A percentile compares a stretch with the other conserved stretches of the same genome.
These are phyloP conservation scores for Limnephilus rhombicus DNA, from an alignment of 2,888 invertebrate genomes.

Conservation along the genomic window DNA sequence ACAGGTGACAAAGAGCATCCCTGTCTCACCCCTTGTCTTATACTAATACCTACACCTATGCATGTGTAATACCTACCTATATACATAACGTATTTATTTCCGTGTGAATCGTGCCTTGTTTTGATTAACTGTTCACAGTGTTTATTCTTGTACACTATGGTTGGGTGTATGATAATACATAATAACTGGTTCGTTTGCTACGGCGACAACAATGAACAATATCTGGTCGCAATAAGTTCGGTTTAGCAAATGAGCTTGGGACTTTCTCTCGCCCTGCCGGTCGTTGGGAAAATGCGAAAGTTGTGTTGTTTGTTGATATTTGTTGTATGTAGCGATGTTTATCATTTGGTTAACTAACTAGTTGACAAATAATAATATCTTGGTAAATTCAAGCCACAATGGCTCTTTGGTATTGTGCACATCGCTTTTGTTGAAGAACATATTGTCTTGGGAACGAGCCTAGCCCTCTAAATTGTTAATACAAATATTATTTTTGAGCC, in stretches of 20 bases:
- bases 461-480: not conserved
- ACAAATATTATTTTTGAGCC: not conserved
- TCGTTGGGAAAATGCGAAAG: conserved; percentile 37
- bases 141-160: not conserved
- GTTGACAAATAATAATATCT: conserved; percentile 12
- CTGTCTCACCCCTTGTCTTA: no score
- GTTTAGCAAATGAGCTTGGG: conserved; percentile 26
- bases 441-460: not conserved
- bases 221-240: conserved; percentile 21
- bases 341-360: conserved; percentile 11
- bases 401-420: not conserved
- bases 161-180: not conserved
- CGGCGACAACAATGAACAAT: conserved; percentile 31
- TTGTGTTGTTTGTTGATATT: conserved; percentile 21
- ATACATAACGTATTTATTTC: not conserved
- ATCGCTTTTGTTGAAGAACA: not conserved
- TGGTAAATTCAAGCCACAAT: not conserved
- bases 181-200: conserved; percentile 25
- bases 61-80: not conserved
- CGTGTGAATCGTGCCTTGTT: not conserved
- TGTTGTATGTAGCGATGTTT: conserved; percentile 8
- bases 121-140: not conserved
- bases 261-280: conserved; percentile 37
- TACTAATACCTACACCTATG: no score
- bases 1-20: no score